Conservation (phyloP, 2,888 invertebrate species). For the Hemaris fuciformis region DNA sequence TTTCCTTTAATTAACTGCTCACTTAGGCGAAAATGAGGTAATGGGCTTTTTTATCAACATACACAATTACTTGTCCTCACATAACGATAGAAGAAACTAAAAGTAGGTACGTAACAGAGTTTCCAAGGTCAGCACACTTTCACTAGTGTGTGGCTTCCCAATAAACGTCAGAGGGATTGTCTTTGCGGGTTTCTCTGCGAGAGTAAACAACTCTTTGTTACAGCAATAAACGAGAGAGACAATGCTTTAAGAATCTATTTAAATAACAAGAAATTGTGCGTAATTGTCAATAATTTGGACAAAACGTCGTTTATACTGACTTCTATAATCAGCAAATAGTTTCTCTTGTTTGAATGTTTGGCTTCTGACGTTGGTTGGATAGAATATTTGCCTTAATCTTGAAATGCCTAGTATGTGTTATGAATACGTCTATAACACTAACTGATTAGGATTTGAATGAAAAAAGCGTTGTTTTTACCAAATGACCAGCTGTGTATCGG, state of each 20-base stretch:
- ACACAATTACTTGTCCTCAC: constrained; percentile 11
- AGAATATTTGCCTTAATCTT: not conserved
- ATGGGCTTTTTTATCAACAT: constrained; percentile 12
- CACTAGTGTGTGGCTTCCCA: constrained; percentile 9
- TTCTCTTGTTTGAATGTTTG: not conserved
- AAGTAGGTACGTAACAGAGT: not conserved
- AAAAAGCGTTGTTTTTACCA: not conserved
- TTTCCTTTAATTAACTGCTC: constrained; percentile 16
- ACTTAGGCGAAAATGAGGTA: constrained; percentile 16
- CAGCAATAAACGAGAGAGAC: not conserved
- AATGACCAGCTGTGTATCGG: no score
- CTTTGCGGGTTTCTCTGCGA: constrained; percentile 21
- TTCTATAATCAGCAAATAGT: no score
- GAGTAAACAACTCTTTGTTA: constrained; percentile 21
- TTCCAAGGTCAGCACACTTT: constrained; percentile 8
- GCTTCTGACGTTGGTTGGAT: not conserved
- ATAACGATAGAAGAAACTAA: constrained; percentile 4
- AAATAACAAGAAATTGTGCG: not conserved
- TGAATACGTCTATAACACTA: not conserved
- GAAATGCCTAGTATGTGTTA: not conserved
- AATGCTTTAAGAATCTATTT: not conserved
- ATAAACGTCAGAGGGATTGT: not conserved
- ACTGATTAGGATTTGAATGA: not conserved
- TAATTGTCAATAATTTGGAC: not conserved
- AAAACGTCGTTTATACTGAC: not conserved